Conservation (phyloP, 2,797 vertebrate genomes). For the Rallus crepitans region DNA sequence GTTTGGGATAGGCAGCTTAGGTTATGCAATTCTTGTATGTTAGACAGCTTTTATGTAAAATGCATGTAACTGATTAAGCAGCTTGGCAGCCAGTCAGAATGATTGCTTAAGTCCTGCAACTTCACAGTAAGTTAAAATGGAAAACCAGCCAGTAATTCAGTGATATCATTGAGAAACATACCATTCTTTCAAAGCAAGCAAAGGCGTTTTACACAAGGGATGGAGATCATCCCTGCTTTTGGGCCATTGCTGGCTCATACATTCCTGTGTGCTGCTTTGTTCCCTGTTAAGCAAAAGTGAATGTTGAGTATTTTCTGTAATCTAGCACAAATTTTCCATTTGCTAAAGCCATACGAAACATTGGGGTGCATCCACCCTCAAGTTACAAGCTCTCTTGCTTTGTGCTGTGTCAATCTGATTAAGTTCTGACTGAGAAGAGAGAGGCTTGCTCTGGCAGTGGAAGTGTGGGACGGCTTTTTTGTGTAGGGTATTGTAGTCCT, state of each 20-base stretch:
- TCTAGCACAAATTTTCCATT: background rate
- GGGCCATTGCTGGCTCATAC: background rate
- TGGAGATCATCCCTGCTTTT: slow-evolving; percentile 18
- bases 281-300: slow-evolving; percentile 18
- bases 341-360: background rate
- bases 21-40: slow-evolving; percentile 10
- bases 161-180: slow-evolving; percentile 45
- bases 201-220: background rate
- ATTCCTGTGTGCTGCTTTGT: background rate
- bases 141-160: slow-evolving; percentile 57
- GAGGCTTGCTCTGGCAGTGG: background rate
- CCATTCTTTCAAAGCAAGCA: slow-evolving; percentile 29
- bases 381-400: background rate
- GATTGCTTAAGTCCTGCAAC: slow-evolving; percentile 32
- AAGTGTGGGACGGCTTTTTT: background rate
- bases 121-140: slow-evolving; percentile 60
- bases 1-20: background rate
- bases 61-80: slow-evolving; percentile 35
- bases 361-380: background rate
- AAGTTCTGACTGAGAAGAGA: background rate
- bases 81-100: slow-evolving; percentile 55
- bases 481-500: accelerated
- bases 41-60: slow-evolving; percentile 21
- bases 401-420: slow-evolving; percentile 32
- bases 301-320: slow-evolving; percentile 26